A percentile compares a stretch with the other conserved stretches of the same genome.
Conservation (phyloP, 2,888 invertebrate species). For the Cordilura impudica region DNA sequence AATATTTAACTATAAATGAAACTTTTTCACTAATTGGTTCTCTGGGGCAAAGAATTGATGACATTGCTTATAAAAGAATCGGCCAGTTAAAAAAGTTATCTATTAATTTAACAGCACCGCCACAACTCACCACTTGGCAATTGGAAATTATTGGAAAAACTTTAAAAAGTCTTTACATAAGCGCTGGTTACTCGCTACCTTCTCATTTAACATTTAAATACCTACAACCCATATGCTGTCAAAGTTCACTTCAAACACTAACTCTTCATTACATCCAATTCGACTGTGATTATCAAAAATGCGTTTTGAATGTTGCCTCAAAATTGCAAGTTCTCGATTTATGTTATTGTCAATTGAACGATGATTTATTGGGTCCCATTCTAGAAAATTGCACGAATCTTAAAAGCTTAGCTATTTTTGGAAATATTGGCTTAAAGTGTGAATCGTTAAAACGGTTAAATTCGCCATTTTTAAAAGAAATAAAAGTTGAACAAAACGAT, state of each 20-base stretch:
- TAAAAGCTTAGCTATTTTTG: slow-evolving; percentile 25
- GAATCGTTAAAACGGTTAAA: slow-evolving; percentile 27
- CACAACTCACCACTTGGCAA: slow-evolving; percentile 31
- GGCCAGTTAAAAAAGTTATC: slow-evolving; percentile 35
- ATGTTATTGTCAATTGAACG: slow-evolving; percentile 52
- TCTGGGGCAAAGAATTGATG: slow-evolving; percentile 26
- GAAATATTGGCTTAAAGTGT: slow-evolving; percentile 48
- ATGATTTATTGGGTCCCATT: slow-evolving; percentile 41
- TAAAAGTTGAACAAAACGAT: slow-evolving; percentile 48
- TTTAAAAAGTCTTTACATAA: slow-evolving; percentile 34
- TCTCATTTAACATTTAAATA: slow-evolving; percentile 27
- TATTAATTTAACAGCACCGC: slow-evolving; percentile 37
- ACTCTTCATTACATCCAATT: slow-evolving; percentile 51
- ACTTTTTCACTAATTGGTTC: slow-evolving; percentile 35
- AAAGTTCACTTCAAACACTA: not conserved
- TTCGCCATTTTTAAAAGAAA: not conserved
- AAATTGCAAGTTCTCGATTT: slow-evolving; percentile 38
- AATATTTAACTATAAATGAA: slow-evolving; percentile 50
- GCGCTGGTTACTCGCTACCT: slow-evolving; percentile 44
- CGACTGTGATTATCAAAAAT: slow-evolving; percentile 22
- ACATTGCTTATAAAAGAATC: slow-evolving; percentile 43
- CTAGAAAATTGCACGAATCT: slow-evolving; percentile 35
- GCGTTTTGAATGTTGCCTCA: slow-evolving; percentile 9
- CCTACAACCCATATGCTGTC: slow-evolving; percentile 43
- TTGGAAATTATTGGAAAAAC: slow-evolving; percentile 51